phyloP scores from a whole-genome alignment of 2,888 invertebrate genomes.

The Sinodicranocentrus sp. region DNA sequence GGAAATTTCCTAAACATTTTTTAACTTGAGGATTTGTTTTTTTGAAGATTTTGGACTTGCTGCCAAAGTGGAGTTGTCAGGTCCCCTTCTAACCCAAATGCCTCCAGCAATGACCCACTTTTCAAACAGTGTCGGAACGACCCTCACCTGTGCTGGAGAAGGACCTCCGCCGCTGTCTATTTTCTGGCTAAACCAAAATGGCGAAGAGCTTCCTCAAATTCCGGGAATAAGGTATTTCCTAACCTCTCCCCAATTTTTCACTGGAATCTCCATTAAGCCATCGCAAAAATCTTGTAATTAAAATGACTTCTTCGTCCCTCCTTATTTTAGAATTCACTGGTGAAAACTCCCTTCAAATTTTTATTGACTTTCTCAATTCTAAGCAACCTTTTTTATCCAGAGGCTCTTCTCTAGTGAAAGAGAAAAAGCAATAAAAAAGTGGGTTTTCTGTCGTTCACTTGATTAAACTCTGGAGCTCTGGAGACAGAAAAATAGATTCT shows the following conservation, averaged over 20 bases:
- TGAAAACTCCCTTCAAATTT: no score
- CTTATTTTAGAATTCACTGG: background rate
- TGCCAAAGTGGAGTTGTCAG: conserved; percentile 67
- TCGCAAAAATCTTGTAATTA: no score
- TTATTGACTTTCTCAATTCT: no score
- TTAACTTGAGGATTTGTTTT: background rate
- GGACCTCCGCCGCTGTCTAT: conserved; percentile 68
- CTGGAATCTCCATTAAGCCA: no score
- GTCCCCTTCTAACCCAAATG: conserved; percentile 59
- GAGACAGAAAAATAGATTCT: no score
- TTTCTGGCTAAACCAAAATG: conserved; percentile 66
- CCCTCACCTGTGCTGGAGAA: conserved; percentile 66
- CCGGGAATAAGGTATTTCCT: conserved; percentile 69
- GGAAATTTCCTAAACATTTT: background rate
- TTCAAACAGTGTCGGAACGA: conserved; percentile 73
- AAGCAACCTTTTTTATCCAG: background rate
- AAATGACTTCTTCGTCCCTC: no score
- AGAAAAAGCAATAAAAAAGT: conserved; percentile 7
- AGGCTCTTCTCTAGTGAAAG: background rate
- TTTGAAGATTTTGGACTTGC: conserved; percentile 34
- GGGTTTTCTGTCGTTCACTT: background rate
- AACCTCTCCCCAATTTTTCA: background rate
- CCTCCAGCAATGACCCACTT: conserved; percentile 73
- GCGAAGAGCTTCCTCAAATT: conserved; percentile 65
- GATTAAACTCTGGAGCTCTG: no score